Evolutionary conservation across 2,113 vertebrate species (phyloP), one percentile per base, ranked within the genome.

Genomic region (Solenodon paradoxus): DNA sequence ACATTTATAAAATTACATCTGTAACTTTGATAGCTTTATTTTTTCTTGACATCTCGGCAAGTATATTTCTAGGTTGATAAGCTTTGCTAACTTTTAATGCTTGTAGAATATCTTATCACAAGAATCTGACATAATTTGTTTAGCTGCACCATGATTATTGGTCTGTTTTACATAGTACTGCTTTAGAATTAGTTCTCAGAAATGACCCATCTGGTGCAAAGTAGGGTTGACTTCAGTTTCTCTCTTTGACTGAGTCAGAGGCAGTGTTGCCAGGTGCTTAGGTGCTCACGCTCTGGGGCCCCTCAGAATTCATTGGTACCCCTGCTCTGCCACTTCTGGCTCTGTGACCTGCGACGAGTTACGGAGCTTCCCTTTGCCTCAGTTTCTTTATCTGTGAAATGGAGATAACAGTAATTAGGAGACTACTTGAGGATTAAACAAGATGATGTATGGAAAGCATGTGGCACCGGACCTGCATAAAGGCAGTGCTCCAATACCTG

Each of bases 171-270:
- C 71, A 79, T 90, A 68, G 45, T 81, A 51, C 35, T 57, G 5
- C 38, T 90, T 83, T 78, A 86, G 66, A 83, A 53, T 95, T 51
- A 95, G 61, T 85, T 66, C 47, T 64, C 64, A 47, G 61, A 87
- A 71, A 72, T 92, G 40, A 24, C 45, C 81, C 82, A 88, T 96
- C 61, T 92, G 74, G 68, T 85, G 30, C 24, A 53, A 69, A 35
- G 13, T 53, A 45, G 45, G 5, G 59, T 28, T 92, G 59, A 77
- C 11, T 19, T 35, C 28, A 47, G 61, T 13, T 81, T 69, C 84
- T 93, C 45, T 84, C 77, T 69, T 12, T 83, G 83, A 88, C 32
- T 84, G 55, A 91, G 32, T 55, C 47, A 47, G 53, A 90, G 85
- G 24, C 17, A 40, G 28, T 47, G 81, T 97, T 66, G n/a, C 32